Evolutionary conservation across 1,140 invertebrate species (phyloP).

Genomic region (Rhopalosiphum maidis): DNA sequence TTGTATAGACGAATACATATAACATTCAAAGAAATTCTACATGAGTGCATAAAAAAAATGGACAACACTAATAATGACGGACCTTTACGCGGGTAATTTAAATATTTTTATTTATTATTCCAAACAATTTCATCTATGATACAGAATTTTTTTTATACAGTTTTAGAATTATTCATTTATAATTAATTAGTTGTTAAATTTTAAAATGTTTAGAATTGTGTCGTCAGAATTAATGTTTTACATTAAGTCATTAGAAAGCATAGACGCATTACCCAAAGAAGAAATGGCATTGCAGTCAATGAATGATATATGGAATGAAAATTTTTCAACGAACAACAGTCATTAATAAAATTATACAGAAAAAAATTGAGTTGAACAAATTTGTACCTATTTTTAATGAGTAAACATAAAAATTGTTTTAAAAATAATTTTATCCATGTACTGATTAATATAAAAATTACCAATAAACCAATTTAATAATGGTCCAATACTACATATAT

Average conservation of each 20-base stretch:
- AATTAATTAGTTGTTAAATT: not conserved
- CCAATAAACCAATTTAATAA: not conserved
- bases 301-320: constrained; percentile 75
- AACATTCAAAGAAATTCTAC: constrained; percentile 85
- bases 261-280: constrained; percentile 79
- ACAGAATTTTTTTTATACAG: not conserved
- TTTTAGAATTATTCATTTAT: not conserved
- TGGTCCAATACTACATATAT: not conserved
- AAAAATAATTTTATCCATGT: not conserved
- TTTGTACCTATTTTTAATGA: constrained; percentile 32
- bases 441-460: constrained; percentile 28
- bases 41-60: constrained; percentile 82
- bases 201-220: constrained; percentile 73
- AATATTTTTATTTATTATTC: not conserved
- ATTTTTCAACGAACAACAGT: constrained; percentile 32
- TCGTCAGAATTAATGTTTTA: constrained; percentile 96
- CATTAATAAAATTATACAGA: not conserved
- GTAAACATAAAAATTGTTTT: not conserved
- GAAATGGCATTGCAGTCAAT: constrained; percentile 77
- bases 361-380: constrained; percentile 47
- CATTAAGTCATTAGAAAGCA: constrained; percentile 85
- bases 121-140: not conserved
- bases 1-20: constrained; percentile 86
- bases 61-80: constrained; percentile 94
- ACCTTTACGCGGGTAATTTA: constrained; percentile 84